Evolutionary conservation across 2,888 invertebrate genomes (phyloP).

Genomic region (Pollenia labialis): DNA sequence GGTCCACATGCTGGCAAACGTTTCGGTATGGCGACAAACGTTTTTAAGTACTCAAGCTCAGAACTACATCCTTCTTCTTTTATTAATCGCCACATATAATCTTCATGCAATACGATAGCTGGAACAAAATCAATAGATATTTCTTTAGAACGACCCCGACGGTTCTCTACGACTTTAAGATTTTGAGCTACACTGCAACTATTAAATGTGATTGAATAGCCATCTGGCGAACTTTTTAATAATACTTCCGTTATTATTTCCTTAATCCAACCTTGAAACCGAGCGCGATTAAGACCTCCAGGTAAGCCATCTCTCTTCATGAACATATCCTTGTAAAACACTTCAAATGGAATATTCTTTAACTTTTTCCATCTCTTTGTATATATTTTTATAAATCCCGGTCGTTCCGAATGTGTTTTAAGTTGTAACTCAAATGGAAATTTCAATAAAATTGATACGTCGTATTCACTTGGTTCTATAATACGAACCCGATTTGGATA

Average conservation of each 20-base stretch:
- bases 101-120: slow-evolving; percentile 55
- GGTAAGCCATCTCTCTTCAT: background rate
- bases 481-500: slow-evolving; percentile 75
- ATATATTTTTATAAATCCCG: slow-evolving; percentile 74
- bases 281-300: slow-evolving; percentile 42
- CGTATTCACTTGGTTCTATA: slow-evolving; percentile 75
- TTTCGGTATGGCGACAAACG: slow-evolving; percentile 76
- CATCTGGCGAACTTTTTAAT: background rate
- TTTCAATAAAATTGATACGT: slow-evolving; percentile 73
- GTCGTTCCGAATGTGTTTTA: slow-evolving; percentile 44
- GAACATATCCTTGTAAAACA: slow-evolving; percentile 53
- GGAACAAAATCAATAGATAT: slow-evolving; percentile 77
- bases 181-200: slow-evolving; percentile 76
- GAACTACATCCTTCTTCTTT: too few relatives aligned
- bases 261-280: slow-evolving; percentile 73
- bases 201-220: slow-evolving; percentile 59
- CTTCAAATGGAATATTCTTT: background rate
- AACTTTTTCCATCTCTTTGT: slow-evolving; percentile 46
- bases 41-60: slow-evolving; percentile 44
- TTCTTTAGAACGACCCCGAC: background rate
- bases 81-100: background rate
- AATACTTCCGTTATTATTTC: slow-evolving; percentile 62
- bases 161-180: slow-evolving; percentile 48
- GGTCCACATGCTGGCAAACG: slow-evolving; percentile 40
- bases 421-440: slow-evolving; percentile 59